Conservation (phyloP, 2,888 invertebrate genomes). For the Heliconius aoede region DNA sequence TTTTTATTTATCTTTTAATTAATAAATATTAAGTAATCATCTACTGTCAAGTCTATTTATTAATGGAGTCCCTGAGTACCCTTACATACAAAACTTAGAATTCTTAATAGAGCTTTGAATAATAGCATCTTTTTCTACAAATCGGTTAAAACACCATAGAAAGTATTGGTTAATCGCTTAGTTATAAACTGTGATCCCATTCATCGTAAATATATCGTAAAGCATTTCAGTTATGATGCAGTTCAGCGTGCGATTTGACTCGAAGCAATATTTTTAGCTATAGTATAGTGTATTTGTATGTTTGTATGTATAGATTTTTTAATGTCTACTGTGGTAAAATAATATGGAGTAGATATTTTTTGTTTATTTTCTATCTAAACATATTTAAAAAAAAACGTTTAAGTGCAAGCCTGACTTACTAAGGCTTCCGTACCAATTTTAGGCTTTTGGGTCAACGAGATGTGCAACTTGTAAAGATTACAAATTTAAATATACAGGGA, state of each 20-base stretch:
- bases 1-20: not conserved
- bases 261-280: constrained; percentile 4
- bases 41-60: not conserved
- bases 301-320: not conserved
- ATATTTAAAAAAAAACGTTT: too few relatives aligned
- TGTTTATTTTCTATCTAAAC: too few relatives aligned
- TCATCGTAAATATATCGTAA: constrained; percentile 63
- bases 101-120: not conserved
- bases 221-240: constrained; percentile 56
- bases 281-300: not conserved
- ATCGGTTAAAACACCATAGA: constrained; percentile 36
- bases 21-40: not conserved
- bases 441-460: too few relatives aligned
- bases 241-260: constrained; percentile 50
- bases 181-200: constrained; percentile 59
- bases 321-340: too few relatives aligned
- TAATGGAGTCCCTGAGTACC: too few relatives aligned
- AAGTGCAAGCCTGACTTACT: too few relatives aligned
- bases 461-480: too few relatives aligned
- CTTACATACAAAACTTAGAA: not conserved
- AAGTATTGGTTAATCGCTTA: constrained; percentile 73
- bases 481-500: too few relatives aligned
- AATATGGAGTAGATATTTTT: too few relatives aligned
- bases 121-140: not conserved
- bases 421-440: too few relatives aligned